Evolutionary conservation across 1,140 invertebrate species (phyloP), one percentile per base, ranked within the genome.

Genomic region (Nymphalis io): DNA sequence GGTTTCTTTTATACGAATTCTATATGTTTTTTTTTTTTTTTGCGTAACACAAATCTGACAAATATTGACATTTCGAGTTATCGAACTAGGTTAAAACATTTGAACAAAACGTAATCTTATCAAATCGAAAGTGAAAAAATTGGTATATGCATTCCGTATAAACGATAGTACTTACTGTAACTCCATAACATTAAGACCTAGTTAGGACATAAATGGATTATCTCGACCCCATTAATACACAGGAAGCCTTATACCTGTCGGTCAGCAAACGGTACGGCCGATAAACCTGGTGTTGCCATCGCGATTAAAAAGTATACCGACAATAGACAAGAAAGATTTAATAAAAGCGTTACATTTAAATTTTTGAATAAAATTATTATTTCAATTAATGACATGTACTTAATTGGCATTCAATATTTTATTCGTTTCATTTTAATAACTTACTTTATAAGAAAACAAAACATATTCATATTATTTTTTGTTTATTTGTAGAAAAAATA

Each of bases 181-280:
- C 10, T 11, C 46, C 46, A 63, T 70, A 66, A 42, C 23, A 15
- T 27, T 44, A 53, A 71, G 63, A 70, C 72, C 76, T 58, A 68
- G 71, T 76, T 78, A 67, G 64, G 46, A 62, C 70, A 39, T 76
- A 78, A 78, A 80, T 67, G 72, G 76, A 80, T 75, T 73, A 80
- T 48, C 58, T 42, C 57, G 75, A 51, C 78, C 66, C 65, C 70
- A 73, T 73, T 72, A 71, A 53, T 20, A 39, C 53, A 70, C 75
- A 78, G 76, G 78, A 78, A 80, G 74, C 74, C 72, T 20, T 77
- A 72, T n/a, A 42, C 27, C 58, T 60, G 67, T 74, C 68, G 78
- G 76, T 70, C 78, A 75, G 13, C 18, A 57, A 80, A 80, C 78
- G 78, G 78, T 76, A 48, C 42, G 68, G 20, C 70, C 74, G 70